Evolutionary conservation across 2,113 vertebrate genomes (phyloP), one percentile per base, ranked within the genome.

Genomic region (Orycteropus afer): DNA sequence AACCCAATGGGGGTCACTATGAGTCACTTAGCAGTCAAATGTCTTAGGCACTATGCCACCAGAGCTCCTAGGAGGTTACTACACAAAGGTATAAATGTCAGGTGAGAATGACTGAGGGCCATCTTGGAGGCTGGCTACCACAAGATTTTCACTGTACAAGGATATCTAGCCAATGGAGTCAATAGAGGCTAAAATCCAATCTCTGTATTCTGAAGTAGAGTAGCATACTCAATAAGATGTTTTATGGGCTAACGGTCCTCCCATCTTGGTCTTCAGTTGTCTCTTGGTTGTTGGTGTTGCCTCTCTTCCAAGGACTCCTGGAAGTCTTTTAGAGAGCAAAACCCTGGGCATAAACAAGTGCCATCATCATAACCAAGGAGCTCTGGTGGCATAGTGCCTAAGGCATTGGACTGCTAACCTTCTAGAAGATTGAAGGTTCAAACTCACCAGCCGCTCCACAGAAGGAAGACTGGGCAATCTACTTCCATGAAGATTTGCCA

Each of bases 11-110:
- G n/a, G n/a, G n/a, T n/a, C n/a, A n/a, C n/a, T n/a, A n/a, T n/a
- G n/a, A n/a, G n/a, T n/a, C n/a, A n/a, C n/a, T n/a, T n/a, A n/a
- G n/a, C n/a, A n/a, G n/a, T n/a, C n/a, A n/a, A n/a, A n/a, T n/a
- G n/a, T n/a, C n/a, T n/a, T n/a, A n/a, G n/a, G n/a, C n/a, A n/a
- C n/a, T n/a, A n/a, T n/a, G n/a, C n/a, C n/a, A n/a, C n/a, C n/a
- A n/a, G n/a, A n/a, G n/a, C n/a, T n/a, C n/a, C n/a, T n/a, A n/a
- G 29, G 51, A 23, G 9, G 27, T 27, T 27, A 23, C 47, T 8
- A 25, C 20, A 29, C 3, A 0, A 34, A n/a, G 53, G 61, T 1
- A 2, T 0, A 6, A 63, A 79, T 6, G 11, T 53, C 79, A 63
- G 22, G 34, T 13, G 8, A 42, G 59, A 34, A 23, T 6, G 4